phyloP scores from a whole-genome alignment of 2,113 vertebrate species.

The Pampusana beccarii region DNA sequence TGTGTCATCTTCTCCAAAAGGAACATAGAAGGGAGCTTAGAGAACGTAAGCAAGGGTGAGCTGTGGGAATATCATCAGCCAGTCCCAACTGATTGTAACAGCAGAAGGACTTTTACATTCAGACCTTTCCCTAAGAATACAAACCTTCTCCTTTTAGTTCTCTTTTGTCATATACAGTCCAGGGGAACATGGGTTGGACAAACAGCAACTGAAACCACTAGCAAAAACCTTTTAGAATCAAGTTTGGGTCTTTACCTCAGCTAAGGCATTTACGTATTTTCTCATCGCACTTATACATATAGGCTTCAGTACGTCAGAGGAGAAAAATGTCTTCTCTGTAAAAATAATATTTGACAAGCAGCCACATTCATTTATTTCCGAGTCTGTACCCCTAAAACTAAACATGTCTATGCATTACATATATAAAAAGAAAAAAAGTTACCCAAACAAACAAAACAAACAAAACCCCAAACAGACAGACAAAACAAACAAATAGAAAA shows the following conservation, averaged over 20 bases:
- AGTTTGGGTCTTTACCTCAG: neutral
- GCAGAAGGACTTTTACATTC: neutral
- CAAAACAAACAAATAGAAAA: too few species aligned
- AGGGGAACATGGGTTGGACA: neutral
- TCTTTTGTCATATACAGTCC: neutral
- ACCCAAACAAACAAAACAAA: too few species aligned
- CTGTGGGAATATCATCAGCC: neutral
- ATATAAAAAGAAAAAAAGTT: neutral
- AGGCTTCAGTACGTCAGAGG: neutral
- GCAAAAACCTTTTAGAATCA: neutral
- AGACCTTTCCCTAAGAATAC: neutral
- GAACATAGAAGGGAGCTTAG: neutral
- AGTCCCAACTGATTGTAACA: neutral
- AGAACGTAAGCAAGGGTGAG: neutral
- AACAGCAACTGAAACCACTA: neutral
- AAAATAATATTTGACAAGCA: neutral
- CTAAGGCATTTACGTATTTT: neutral
- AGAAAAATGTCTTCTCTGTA: neutral
- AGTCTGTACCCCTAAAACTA: neutral
- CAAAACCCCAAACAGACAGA: too few species aligned
- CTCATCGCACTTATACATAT: neutral
- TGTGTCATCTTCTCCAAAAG: neutral
- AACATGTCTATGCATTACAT: fast-evolving
- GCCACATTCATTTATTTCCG: neutral
- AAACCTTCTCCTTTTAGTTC: neutral